Conservation (phyloP, 2,888 invertebrate species). For the Auanema freiburgensis region DNA sequence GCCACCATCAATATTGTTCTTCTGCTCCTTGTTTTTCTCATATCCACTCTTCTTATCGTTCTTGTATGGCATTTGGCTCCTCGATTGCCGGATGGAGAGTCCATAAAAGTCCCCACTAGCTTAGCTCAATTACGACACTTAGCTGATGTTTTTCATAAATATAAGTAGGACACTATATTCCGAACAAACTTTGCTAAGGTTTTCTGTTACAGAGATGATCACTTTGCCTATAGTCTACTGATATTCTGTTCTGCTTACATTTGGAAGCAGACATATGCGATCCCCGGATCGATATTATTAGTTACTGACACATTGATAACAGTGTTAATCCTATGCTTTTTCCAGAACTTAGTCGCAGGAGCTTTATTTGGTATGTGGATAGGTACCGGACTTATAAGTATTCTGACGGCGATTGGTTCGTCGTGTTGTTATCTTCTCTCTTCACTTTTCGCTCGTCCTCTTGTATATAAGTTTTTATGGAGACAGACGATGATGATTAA, state of each 20-base stretch:
- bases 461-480: conserved; percentile 31
- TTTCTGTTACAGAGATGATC: conserved; percentile 59
- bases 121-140: conserved; percentile 20
- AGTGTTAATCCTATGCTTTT: too few relatives aligned
- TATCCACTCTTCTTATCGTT: conserved; percentile 7
- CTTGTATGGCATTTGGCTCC: conserved; percentile 8
- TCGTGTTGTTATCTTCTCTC: conserved; percentile 40
- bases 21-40: neutral
- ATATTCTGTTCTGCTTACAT: conserved; percentile 70
- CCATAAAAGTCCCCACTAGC: conserved; percentile 14
- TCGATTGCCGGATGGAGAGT: neutral
- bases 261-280: conserved; percentile 72
- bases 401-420: conserved; percentile 38
- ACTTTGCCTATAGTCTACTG: conserved; percentile 67
- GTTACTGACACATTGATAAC: conserved; percentile 62
- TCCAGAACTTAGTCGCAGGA: conserved; percentile 46
- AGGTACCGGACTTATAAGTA: conserved; percentile 32
- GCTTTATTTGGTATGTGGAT: conserved; percentile 43
- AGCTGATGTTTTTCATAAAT: conserved; percentile 10
- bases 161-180: conserved; percentile 9
- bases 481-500: conserved; percentile 17
- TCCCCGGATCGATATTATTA: conserved; percentile 72
- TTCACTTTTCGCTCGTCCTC: conserved; percentile 29
- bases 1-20: too few relatives aligned
- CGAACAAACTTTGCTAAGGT: neutral